Base-by-base conservation (phyloP, 2,113 vertebrate genomes). In the Quiscalus mexicanus region DNA sequence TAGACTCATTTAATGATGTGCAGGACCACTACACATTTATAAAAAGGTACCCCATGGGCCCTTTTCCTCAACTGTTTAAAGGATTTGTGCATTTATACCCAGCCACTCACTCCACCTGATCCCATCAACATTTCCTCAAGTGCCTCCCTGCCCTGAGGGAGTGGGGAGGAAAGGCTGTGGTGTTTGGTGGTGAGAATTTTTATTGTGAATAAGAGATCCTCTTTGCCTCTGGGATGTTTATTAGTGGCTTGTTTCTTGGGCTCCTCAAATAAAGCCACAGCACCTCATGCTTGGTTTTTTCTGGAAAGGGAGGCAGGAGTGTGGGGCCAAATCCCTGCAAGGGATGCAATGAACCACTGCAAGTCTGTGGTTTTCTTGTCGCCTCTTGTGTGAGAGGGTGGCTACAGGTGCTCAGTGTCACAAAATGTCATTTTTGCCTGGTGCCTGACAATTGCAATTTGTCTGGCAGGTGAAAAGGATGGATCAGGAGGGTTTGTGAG, bases 341-440 rank as follows among this genome's bases (percentile, higher is more conserved):
- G 39, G 47, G 31, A 5, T 50, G 33, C 13, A 23, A 52, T 0
- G 8, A 62, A 24, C 19, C 1, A 1, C 59, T 30, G 11, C 21
- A 44, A 81, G n/a, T 31, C 30, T n/a, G n/a, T 21, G 15, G 24
- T 24, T 81, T 62, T 62, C 41, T 58, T 41, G 22, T 6, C 4
- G 1, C 19, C 15, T 44, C 10, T 28, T 39, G 9, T 45, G 28
- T 49, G 42, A 70, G 13, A 70, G 16, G 60, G 25, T 10, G 5
- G 4, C 22, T 64, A 47, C 39, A 86, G 16, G 18, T 65, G 27
- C 37, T 80, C 41, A 11, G 25, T 52, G 55, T 35, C 71, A 84
- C 19, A 23, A 69, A 83, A 73, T 14, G 16, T 22, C 44, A 13
- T 44, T 31, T 41, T 44, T 89, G 19, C 49, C 53, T 31, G 30